Base-by-base conservation (phyloP, 2,888 invertebrate species). In the Hypomecis punctinalis region DNA sequence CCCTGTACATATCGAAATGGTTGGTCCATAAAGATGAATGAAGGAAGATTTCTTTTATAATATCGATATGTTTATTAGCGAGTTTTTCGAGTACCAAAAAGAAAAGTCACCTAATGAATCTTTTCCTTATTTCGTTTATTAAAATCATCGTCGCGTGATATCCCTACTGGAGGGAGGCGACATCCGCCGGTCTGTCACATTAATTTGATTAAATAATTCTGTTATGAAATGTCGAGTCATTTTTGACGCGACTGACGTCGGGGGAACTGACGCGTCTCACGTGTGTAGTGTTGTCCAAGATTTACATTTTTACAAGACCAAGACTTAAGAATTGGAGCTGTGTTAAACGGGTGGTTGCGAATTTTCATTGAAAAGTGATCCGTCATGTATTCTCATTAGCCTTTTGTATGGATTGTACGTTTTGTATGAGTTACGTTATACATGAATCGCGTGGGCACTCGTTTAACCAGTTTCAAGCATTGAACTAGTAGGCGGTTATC, bases 151-250 rank as follows among this genome's bases (percentile, higher is more conserved):
- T 49, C 52, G 40, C 73, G 61, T 69, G 72, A 71, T 69, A 66
- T 56, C 64, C 74, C 66, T 72, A 69, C 75, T 73, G 69, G 70
- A 66, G 71, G 76, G 36, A 43, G 46, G 56, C 72, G 76, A 72
- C 75, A 75, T 70, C 63, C 77, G 74, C 76, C 78, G 64, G 66
- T 61, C 63, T 75, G 79, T 79, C 76, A 78, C 77, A 77, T 81
- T 83, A 79, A 84, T 83, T 83, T 78, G 82, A 87, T 86, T 81
- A 83, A 70, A 72, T 69, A 69, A 70, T 69, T 67, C 37, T 69
- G 64, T 70, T 72, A 64, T 59, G 70, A 66, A 70, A 67, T 53
- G 67, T 52, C 67, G 68, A 67, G 72, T 72, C 72, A 69, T 65
- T 61, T 61, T 52, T 64, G 68, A 68, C 62, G 66, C 68, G 64